Base-by-base conservation (phyloP, 2,113 vertebrate genomes). In the Neofelis nebulosa region DNA sequence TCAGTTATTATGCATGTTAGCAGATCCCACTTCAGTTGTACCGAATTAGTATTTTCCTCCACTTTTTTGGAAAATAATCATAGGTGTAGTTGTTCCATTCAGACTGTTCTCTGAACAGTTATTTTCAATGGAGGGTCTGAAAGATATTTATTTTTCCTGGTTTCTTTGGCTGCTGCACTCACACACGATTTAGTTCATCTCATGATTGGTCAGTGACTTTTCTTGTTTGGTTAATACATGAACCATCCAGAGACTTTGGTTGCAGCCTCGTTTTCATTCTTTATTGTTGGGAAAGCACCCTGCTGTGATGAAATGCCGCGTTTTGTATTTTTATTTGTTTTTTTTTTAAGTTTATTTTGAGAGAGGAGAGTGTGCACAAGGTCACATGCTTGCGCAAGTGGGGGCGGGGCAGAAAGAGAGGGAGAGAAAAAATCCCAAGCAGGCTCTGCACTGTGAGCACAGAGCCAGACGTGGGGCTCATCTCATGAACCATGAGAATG, bases 81-180 rank as follows among this genome's bases (percentile, higher is more conserved):
- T 68, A 36, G 12, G 61, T 4, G 2, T 84, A 48, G n/a, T 71
- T 79, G 38, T 95, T 38, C 31, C 18, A 3, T 57, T 36, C 38
- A 71, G 38, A 71, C 27, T 91, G 4, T 63, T 61, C 50, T 83
- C 63, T 48, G 15, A 76, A 10, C 73, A 86, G 2, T 31, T 41
- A 0, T 80, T 65, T 91, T 96, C 63, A 79, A 7, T 71, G 76
- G 84, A 78, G 38, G 41, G 38, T 71, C 41, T 78, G 87, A 82
- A 91, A 91, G 76, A 33, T 33, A 19, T 90, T 74, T 97, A 12
- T 83, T 88, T 97, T 84, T 45, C 84, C 23, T 94, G 63, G 33
- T 68, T 96, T 71, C 74, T 92, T 89, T 92, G 41, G 27, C 41
- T 79, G 9, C 80, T 92, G 16, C 52, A 68, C 86, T 74, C 10